Evolutionary conservation across 2,113 vertebrate genomes (phyloP).

Genomic region (Pluvialis apricaria): DNA sequence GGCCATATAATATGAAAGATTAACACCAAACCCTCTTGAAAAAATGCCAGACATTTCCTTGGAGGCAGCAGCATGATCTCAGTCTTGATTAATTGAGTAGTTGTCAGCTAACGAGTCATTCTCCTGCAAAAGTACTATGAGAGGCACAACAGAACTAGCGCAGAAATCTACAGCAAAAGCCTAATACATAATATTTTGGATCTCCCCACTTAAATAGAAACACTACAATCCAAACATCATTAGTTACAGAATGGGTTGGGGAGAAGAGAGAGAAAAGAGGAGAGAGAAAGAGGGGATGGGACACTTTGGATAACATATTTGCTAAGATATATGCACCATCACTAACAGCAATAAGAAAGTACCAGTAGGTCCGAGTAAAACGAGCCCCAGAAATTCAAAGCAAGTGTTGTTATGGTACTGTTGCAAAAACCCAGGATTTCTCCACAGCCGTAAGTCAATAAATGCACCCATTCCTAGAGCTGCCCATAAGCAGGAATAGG

Average conservation of each 20-base stretch:
- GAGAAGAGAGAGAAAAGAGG: neutral
- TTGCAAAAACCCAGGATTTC: neutral
- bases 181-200: rapidly evolving
- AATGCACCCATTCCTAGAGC: neutral
- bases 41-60: neutral
- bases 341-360: neutral
- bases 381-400: neutral
- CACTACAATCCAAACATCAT: neutral
- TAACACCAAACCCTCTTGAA: neutral
- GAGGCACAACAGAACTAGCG: neutral
- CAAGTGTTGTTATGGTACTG: neutral
- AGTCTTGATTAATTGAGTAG: neutral
- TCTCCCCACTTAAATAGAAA: neutral
- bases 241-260: neutral
- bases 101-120: neutral
- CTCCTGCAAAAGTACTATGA: rapidly evolving
- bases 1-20: rapidly evolving
- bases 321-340: neutral
- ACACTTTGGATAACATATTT: neutral
- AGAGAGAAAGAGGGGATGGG: neutral
- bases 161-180: neutral
- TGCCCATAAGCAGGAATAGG: neutral
- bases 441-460: neutral
- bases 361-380: neutral
- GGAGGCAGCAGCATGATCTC: neutral